Conservation (phyloP, 2,888 invertebrate species). For the Cremastinae sp. region DNA sequence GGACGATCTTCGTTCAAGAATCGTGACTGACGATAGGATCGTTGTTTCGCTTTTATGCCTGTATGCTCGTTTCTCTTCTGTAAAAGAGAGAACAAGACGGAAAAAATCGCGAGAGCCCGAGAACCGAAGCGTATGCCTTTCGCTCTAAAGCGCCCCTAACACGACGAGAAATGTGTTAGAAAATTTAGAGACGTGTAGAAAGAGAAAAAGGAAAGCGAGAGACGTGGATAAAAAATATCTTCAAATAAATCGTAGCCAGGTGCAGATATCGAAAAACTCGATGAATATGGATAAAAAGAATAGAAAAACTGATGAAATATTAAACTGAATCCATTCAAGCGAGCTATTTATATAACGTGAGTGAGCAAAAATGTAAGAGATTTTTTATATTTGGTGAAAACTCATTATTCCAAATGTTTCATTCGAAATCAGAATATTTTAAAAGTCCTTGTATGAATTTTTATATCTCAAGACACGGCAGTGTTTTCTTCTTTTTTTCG, state of each 20-base stretch:
- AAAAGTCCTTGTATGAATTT: no score
- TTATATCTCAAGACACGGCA: no score
- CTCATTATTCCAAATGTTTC: background rate
- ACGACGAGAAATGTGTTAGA: slow-evolving; percentile 43
- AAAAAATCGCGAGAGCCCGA: slow-evolving; percentile 23
- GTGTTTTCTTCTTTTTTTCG: no score
- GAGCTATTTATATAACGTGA: slow-evolving; percentile 1
- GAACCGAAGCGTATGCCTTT: slow-evolving; percentile 43
- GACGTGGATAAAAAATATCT: slow-evolving; percentile 10
- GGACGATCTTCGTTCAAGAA: slow-evolving; percentile 69
- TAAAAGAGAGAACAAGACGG: slow-evolving; percentile 52
- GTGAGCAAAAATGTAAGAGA: background rate
- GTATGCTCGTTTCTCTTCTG: slow-evolving; percentile 34
- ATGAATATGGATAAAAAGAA: background rate
- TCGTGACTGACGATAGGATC: slow-evolving; percentile 73
- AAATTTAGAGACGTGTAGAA: slow-evolving; percentile 25
- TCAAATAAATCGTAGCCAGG: no score
- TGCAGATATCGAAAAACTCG: background rate
- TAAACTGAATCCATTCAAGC: background rate
- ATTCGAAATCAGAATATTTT: background rate
- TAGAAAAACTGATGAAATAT: background rate
- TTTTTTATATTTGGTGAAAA: background rate
- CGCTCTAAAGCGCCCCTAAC: slow-evolving; percentile 59
- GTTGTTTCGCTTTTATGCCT: slow-evolving; percentile 62
- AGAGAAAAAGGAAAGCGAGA: slow-evolving; percentile 34